These are phyloP conservation scores for Auanema freiburgensis DNA, from an alignment of 2,888 invertebrate species.

Conservation along the genomic window DNA sequence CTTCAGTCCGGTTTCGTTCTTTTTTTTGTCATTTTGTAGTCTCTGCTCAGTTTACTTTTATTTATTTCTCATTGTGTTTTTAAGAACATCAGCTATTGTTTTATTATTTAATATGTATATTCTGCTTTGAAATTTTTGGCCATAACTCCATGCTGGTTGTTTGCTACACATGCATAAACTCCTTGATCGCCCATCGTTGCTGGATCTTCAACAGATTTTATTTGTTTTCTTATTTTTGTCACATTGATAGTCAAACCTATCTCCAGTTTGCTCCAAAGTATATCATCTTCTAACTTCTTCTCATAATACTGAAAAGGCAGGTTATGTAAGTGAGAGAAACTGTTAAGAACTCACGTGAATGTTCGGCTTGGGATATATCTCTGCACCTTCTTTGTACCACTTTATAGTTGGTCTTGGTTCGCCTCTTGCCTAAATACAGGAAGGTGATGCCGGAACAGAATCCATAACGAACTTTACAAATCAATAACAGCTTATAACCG, in stretches of 20 bases:
- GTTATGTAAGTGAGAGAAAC: not conserved
- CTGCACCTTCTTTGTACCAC: slow-evolving; percentile 92
- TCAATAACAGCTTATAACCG: slow-evolving; percentile 89
- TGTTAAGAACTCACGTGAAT: slow-evolving; percentile 49
- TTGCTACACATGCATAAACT: slow-evolving; percentile 61
- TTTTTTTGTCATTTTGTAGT: not conserved
- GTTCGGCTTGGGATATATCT: slow-evolving; percentile 73
- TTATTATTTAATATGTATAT: slow-evolving; percentile 53
- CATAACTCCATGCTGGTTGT: slow-evolving; percentile 62
- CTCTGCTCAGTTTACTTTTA: not conserved
- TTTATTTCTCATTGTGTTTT: slow-evolving; percentile 6
- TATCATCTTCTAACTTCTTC: slow-evolving; percentile 53
- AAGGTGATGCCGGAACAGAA: not conserved
- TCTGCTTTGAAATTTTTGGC: slow-evolving; percentile 64
- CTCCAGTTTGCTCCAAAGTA: slow-evolving; percentile 63
- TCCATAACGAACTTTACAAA: slow-evolving; percentile 70
- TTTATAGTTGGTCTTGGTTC: slow-evolving; percentile 87
- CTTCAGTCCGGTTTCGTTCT: no score
- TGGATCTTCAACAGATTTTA: slow-evolving; percentile 42
- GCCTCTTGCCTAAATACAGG: slow-evolving; percentile 76
- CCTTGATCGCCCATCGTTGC: slow-evolving; percentile 64
- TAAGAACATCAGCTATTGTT: slow-evolving; percentile 5
- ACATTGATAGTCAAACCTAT: slow-evolving; percentile 37
- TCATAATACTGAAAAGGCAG: slow-evolving; percentile 57
- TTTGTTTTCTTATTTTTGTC: not conserved